Evolutionary conservation across 2,113 vertebrate genomes (phyloP), one percentile per base, ranked within the genome.

Genomic region (Clarias batrachus): DNA sequence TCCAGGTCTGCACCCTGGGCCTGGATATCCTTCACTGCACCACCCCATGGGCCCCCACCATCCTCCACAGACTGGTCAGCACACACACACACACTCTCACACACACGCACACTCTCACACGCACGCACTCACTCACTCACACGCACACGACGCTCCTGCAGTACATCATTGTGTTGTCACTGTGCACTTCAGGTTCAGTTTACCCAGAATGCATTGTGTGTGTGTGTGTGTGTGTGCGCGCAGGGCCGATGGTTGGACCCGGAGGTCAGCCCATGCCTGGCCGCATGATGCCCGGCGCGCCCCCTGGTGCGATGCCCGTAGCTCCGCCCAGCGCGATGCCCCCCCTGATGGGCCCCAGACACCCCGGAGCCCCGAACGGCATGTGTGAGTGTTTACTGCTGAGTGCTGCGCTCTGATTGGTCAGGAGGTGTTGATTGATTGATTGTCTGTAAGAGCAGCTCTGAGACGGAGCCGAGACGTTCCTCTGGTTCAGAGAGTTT

Each of bases 11-110:
- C 95, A 93, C 59, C 92, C 93, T 0, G 94, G 92, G 0, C 92
- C 97, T 0, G 96, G 96, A 0, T 99, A 95, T 90, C 96, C 97
- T 0, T 93, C 96, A 19, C 96, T 99, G 95, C 98, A 97, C 88
- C 98, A 98, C 91, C 94, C 95, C 16, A 97, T 99, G 96, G 97
- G 95, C 2, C 96, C 97, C 0, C 97, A 97, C 89, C 98, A 99
- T 91, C 94, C 96, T 0, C 93, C 96, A 0, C 97, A 96, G 90
- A 95, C 97, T 93, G 98, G 98, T 98, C 66, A 92, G 63, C 41
- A 10, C 54, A 9, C 48, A 6, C 14, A 7, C 19, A 57, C 48
- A 60, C 3, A 2, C 33, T 17, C 52, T 6, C 56, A 27, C 65
- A 66, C 25, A 66, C 65, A 8, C 30, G n/a, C 48, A 60, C 3